Base-by-base conservation (phyloP, 1,140 invertebrate genomes). In the Cyclina sinensis region DNA sequence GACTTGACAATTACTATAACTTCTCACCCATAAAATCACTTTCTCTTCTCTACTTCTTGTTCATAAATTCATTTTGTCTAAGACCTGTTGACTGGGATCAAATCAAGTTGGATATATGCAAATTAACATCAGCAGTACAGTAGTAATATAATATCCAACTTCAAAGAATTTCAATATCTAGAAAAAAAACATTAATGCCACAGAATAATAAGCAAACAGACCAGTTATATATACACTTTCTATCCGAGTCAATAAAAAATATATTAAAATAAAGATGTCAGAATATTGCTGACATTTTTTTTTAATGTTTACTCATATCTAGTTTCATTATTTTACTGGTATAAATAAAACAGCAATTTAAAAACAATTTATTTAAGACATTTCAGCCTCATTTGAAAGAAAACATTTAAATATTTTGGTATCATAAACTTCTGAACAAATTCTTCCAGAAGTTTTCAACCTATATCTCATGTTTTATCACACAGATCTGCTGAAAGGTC, bases 111-210 rank as follows among this genome's bases (percentile, higher is more conserved):
- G 46, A 81, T 81, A 46, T 62, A 81, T 81, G 27, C 48, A 81
- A 81, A 81, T 81, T 81, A 81, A 32, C 11, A 21, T 43, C 30
- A 57, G 37, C 37, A 39, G 16, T 32, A 54, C n/a, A 62, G 65
- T 5, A 27, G 57, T 59, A 62, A 81, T 81, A 81, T 62, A n/a
- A 62, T 62, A 81, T 39, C 24, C 0, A 43, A 81, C 79, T 37
- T 81, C 79, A 81, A 81, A 81, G 79, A 62, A 32, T 39, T 59
- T 37, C 16, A n/a, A 39, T 46, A 81, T 54, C 79, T 46, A 4
- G 57, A 59, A 81, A 81, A 81, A 81, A 62, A 81, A 81, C 30
- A 57, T 59, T 81, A 81, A 59, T 57, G 18, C 37, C 12, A 37
- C 16, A 39, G 79, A 62, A 81, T 81, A 81, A 81, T 59, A 43